phyloP scores from a whole-genome alignment of 2,888 invertebrate genomes.

The Drosophila neoperkinsi region DNA sequence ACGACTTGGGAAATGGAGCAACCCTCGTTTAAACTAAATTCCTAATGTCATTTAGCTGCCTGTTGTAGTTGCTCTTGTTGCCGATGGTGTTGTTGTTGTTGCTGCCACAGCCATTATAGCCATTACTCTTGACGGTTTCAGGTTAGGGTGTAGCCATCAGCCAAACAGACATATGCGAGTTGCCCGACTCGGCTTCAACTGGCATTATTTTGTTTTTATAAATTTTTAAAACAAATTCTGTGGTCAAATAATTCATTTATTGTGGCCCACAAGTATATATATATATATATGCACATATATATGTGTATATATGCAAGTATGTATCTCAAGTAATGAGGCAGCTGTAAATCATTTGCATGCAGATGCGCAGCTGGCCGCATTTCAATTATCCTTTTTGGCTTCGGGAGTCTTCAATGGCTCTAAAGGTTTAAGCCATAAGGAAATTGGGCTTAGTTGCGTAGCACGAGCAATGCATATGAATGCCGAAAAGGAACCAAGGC shows the following conservation, averaged over 20 bases:
- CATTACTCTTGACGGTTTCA: constrained; percentile 47
- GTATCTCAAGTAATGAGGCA: constrained; percentile 27
- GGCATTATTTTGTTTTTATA: constrained; percentile 54
- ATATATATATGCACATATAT: background rate
- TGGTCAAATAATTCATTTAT: constrained; percentile 57
- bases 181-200: constrained; percentile 40
- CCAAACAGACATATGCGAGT: constrained; percentile 51
- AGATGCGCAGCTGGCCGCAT: constrained; percentile 61
- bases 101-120: constrained; percentile 13
- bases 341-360: constrained; percentile 70
- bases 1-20: constrained; percentile 61
- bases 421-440: constrained; percentile 62
- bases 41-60: constrained; percentile 62
- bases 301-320: background rate
- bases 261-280: background rate
- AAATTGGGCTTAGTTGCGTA: constrained; percentile 55
- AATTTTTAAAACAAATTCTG: constrained; percentile 66
- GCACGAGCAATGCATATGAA: constrained; percentile 63
- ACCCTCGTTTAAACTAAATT: constrained; percentile 75
- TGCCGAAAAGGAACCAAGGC: constrained; percentile 20
- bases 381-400: constrained; percentile 72
- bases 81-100: constrained; percentile 27
- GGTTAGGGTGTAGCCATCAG: constrained; percentile 26
- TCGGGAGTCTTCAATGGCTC: constrained; percentile 33
- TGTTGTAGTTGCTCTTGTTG: constrained; percentile 35